A percentile compares a stretch with the other conserved stretches of the same genome.
Evolutionary conservation across 2,888 invertebrate genomes (phyloP).

Genomic region (Byasa hedistus): DNA sequence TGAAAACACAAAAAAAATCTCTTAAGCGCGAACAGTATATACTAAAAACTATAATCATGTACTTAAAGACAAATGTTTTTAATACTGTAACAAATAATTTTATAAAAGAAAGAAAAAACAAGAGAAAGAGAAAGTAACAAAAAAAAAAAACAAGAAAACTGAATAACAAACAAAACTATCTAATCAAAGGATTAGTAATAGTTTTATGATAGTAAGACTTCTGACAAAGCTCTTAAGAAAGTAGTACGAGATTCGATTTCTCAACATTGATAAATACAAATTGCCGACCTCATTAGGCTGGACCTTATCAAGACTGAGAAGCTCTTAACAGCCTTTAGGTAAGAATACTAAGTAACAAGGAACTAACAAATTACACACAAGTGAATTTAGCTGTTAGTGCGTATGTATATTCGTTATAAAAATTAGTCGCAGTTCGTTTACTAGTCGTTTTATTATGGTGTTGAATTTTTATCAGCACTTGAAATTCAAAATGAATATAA

Average conservation of each 20-base stretch:
- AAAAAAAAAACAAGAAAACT: neutral
- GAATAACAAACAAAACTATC: neutral
- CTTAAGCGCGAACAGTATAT: too few species aligned
- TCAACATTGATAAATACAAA: slow-evolving; percentile 8
- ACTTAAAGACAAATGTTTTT: too few species aligned
- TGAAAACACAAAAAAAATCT: too few species aligned
- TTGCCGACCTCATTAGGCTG: slow-evolving; percentile 6
- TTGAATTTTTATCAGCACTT: too few species aligned
- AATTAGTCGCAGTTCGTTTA: too few species aligned
- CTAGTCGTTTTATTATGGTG: too few species aligned
- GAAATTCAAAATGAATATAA: too few species aligned
- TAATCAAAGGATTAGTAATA: neutral
- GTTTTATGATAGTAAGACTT: neutral
- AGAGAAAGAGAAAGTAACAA: too few species aligned
- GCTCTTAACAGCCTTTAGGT: slow-evolving; percentile 11
- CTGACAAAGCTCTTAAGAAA: neutral
- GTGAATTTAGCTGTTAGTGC: neutral
- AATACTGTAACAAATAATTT: too few species aligned
- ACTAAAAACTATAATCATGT: too few species aligned
- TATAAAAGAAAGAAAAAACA: too few species aligned
- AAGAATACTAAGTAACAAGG: slow-evolving; percentile 11
- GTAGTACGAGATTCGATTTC: slow-evolving; percentile 10
- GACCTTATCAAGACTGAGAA: slow-evolving; percentile 6
- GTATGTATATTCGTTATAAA: neutral
- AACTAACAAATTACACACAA: slow-evolving; percentile 6